phyloP scores from a whole-genome alignment of 2,113 vertebrate genomes.

The Ictalurus punctatus region DNA sequence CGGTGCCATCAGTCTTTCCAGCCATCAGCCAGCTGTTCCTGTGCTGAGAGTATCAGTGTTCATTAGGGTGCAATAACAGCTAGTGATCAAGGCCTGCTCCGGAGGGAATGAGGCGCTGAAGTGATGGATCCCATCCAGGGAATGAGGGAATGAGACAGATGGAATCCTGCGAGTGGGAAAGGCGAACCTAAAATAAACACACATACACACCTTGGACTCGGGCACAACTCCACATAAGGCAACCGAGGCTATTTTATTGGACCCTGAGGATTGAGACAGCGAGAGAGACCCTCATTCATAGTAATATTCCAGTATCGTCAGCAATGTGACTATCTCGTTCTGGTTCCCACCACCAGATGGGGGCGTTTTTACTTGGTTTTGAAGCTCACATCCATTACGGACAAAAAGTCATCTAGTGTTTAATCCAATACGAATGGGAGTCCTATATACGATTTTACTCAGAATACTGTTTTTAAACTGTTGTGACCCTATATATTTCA shows the following conservation, averaged over 20 bases:
- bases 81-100: slow-evolving; percentile 31
- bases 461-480: not conserved
- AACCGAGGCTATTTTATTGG: slow-evolving; percentile 56
- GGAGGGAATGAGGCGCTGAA: slow-evolving; percentile 42
- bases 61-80: slow-evolving; percentile 55
- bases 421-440: not conserved
- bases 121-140: slow-evolving; percentile 63
- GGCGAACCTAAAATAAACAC: slow-evolving; percentile 71
- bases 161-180: slow-evolving; percentile 68
- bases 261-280: slow-evolving; percentile 8
- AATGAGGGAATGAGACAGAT: slow-evolving; percentile 50
- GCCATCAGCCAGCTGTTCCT: slow-evolving; percentile 58
- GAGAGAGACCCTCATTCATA: slow-evolving; percentile 8
- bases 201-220: slow-evolving; percentile 46
- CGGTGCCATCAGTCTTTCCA: not conserved
- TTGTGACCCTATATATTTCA: not conserved
- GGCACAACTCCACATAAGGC: slow-evolving; percentile 65
- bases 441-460: not conserved
- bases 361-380: not conserved
- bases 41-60: slow-evolving; percentile 61
- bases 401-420: not conserved
- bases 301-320: not conserved
- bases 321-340: not conserved
- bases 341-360: slow-evolving; percentile 28
- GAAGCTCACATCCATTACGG: not conserved